Conservation (phyloP, 1,140 invertebrate species). For the Ooceraea biroi region DNA sequence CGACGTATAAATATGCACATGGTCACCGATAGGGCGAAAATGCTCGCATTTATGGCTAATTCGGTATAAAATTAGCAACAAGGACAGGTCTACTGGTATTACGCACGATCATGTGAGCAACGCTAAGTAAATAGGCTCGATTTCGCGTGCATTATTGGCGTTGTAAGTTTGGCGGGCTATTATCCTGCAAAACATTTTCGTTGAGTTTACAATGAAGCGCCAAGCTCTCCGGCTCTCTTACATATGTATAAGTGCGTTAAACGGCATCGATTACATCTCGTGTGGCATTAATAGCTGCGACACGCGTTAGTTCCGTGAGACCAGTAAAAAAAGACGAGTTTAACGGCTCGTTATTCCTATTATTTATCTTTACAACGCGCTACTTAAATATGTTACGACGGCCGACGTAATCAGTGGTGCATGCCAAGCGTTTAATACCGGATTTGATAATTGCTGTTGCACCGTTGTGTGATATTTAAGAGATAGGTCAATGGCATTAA, state of each 20-base stretch:
- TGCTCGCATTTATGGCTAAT: conserved; percentile 32
- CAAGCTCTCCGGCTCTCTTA: neutral
- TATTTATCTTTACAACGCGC: neutral
- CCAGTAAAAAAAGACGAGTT: neutral
- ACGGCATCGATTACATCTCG: neutral
- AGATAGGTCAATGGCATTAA: conserved; percentile 35
- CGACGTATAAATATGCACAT: conserved; percentile 5
- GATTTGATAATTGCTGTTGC: conserved; percentile 31
- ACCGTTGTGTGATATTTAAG: conserved; percentile 22
- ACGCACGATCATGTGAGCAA: conserved; percentile 23
- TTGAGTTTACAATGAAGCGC: neutral
- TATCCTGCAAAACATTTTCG: neutral
- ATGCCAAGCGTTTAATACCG: neutral
- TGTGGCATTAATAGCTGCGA: neutral
- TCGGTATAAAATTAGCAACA: conserved; percentile 53
- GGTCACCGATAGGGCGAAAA: conserved; percentile 45
- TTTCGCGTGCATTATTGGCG: conserved; percentile 38
- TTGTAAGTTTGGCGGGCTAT: conserved; percentile 21
- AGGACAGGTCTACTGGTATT: conserved; percentile 64
- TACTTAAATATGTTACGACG: conserved; percentile 31
- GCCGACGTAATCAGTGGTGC: neutral
- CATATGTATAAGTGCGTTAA: neutral
- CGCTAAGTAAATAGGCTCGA: conserved; percentile 47
- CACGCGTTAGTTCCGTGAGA: neutral
- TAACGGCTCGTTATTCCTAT: conserved; percentile 13